Conservation (phyloP, 2,113 vertebrate genomes). For the Microtus pennsylvanicus region DNA sequence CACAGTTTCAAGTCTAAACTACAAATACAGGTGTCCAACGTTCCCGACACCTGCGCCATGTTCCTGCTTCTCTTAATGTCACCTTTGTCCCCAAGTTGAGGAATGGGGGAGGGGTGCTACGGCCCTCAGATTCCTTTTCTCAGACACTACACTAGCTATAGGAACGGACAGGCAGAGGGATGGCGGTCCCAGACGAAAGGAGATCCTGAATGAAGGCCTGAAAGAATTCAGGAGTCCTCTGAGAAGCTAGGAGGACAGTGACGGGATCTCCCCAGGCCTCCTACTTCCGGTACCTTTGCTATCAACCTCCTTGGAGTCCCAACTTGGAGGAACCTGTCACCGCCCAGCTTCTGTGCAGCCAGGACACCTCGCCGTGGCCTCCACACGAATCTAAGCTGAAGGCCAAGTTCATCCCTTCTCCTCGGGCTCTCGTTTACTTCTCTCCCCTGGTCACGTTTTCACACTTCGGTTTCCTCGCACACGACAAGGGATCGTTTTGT, state of each 20-base stretch:
- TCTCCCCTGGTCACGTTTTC: not conserved
- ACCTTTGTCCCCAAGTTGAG: not conserved
- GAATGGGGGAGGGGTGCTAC: not conserved
- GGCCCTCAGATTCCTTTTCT: not conserved
- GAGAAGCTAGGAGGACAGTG: not conserved
- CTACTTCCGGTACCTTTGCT: not conserved
- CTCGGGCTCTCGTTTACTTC: not conserved
- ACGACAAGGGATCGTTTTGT: not conserved
- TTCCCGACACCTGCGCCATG: too few relatives aligned
- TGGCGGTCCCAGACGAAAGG: not conserved
- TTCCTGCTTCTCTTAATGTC: not conserved
- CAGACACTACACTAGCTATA: rapidly evolving
- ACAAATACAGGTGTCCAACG: not conserved
- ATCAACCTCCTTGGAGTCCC: not conserved
- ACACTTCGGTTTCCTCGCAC: not conserved
- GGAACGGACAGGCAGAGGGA: too few relatives aligned
- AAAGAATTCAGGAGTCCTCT: not conserved
- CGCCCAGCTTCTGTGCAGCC: not conserved
- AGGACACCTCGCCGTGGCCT: not conserved
- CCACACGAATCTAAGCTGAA: too few relatives aligned
- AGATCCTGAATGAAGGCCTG: not conserved
- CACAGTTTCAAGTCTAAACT: not conserved
- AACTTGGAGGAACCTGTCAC: not conserved
- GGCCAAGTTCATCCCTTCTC: not conserved
- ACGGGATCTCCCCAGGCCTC: not conserved